Percentiles rank a stretch among this genome's conserved stretches.
Conservation (phyloP, 2,113 vertebrate species). For the Chloroceryle aenea region DNA sequence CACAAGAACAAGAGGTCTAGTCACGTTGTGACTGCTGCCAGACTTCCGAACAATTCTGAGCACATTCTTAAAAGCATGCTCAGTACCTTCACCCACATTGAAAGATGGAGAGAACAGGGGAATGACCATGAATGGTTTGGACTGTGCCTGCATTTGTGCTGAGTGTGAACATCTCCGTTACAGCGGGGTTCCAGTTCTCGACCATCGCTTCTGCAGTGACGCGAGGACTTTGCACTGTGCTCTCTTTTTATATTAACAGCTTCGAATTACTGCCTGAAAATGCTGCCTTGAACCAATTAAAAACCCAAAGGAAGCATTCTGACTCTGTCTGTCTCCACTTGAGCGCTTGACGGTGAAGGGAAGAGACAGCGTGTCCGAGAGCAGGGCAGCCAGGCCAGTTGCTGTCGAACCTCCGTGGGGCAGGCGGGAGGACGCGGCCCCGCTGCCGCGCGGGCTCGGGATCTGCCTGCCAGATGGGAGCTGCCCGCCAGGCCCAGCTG, state of each 20-base stretch:
- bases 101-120: background rate
- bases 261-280: background rate
- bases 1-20: background rate
- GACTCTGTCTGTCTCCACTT: background rate
- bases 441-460: background rate
- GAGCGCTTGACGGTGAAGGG: background rate
- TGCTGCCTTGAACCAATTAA: background rate
- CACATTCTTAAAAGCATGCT: background rate
- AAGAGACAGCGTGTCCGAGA: background rate
- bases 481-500: conserved; percentile 25
- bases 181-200: background rate
- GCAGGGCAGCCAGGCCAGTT: background rate
- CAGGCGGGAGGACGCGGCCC: background rate
- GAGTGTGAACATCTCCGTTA: background rate
- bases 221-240: background rate
- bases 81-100: background rate
- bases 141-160: background rate
- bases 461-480: conserved; percentile 57
- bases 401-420: background rate
- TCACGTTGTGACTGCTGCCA: background rate
- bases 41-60: background rate
- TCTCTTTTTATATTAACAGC: background rate
- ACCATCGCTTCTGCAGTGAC: accelerated
- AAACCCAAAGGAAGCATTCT: background rate
- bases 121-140: background rate